Percentiles rank a stretch among this genome's conserved stretches.
These are phyloP conservation scores for Drosophila ambigua DNA, from an alignment of 1,140 invertebrate genomes.

Conservation along the genomic window DNA sequence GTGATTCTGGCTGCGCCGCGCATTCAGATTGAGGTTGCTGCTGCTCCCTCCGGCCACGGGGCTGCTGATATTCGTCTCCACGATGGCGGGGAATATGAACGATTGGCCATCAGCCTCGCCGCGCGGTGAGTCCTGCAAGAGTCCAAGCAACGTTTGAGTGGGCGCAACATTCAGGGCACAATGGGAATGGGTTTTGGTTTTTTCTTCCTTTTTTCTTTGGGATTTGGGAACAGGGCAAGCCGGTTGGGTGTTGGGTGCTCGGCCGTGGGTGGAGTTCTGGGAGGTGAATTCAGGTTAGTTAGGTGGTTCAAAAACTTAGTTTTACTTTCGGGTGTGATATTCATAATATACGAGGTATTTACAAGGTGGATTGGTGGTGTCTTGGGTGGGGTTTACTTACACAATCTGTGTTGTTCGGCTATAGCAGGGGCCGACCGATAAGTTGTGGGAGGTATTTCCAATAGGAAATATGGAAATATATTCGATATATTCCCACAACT, in stretches of 20 bases:
- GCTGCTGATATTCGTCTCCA: slow-evolving; percentile 84
- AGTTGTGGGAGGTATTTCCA: not conserved
- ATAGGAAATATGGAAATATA: not conserved
- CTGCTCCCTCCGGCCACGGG: slow-evolving; percentile 39
- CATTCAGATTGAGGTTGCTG: slow-evolving; percentile 41
- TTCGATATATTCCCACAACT: not conserved
- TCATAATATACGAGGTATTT: slow-evolving; percentile 17
- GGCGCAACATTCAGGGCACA: not conserved
- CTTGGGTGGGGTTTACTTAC: slow-evolving; percentile 35
- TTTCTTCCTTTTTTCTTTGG: not conserved
- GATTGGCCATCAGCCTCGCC: slow-evolving; percentile 88
- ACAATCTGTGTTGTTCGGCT: slow-evolving; percentile 20
- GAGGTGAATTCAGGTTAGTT: slow-evolving; percentile 16
- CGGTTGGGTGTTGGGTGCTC: slow-evolving; percentile 53
- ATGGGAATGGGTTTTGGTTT: not conserved
- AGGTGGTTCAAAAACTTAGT: slow-evolving; percentile 35
- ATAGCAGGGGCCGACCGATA: slow-evolving; percentile 17
- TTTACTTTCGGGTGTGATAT: not conserved
- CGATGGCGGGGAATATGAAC: slow-evolving; percentile 87
- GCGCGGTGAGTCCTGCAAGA: slow-evolving; percentile 87
- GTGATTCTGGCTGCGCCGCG: slow-evolving; percentile 64
- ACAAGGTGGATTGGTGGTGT: slow-evolving; percentile 14
- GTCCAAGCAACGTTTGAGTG: slow-evolving; percentile 42
- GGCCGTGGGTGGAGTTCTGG: slow-evolving; percentile 23
- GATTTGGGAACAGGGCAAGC: slow-evolving; percentile 30